These are phyloP conservation scores for Mesodorylaimus sp. DNA, from an alignment of 2,888 invertebrate genomes.

Conservation along the genomic window DNA sequence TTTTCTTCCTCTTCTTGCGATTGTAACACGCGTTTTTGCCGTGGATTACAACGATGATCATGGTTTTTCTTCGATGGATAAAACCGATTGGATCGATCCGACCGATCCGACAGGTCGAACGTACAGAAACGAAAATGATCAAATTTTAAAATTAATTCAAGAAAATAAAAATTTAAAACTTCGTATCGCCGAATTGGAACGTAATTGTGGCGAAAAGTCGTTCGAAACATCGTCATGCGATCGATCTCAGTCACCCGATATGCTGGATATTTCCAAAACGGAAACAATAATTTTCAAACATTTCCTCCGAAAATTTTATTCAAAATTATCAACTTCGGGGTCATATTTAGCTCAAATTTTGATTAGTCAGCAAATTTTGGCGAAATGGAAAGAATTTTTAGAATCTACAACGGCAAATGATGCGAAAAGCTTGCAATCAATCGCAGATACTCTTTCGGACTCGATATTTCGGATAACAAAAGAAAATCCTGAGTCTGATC, in stretches of 20 bases:
- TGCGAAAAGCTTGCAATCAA: not conserved
- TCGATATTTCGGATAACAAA: not conserved
- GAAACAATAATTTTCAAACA: not conserved
- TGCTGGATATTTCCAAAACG: not conserved
- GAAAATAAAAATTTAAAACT: no score
- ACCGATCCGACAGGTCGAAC: not conserved
- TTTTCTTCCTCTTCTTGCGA: no score
- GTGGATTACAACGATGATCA: not conserved
- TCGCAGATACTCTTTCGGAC: not conserved
- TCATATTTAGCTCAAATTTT: not conserved
- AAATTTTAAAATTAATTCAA: no score
- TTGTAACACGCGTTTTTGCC: no score
- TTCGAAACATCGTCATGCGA: not conserved
- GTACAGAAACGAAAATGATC: no score
- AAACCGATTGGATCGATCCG: not conserved
- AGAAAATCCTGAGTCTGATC: not conserved
- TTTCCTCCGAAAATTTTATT: not conserved
- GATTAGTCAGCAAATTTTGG: not conserved
- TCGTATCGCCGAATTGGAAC: not conserved
- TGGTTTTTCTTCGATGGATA: no score
- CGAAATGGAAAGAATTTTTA: not conserved
- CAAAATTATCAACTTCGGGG: not conserved
- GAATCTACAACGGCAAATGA: no score
- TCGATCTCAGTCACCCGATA: not conserved
- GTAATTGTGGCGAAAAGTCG: not conserved